Evolutionary conservation across 2,888 invertebrate genomes (phyloP).

Genomic region (Tigriopus californicus): DNA sequence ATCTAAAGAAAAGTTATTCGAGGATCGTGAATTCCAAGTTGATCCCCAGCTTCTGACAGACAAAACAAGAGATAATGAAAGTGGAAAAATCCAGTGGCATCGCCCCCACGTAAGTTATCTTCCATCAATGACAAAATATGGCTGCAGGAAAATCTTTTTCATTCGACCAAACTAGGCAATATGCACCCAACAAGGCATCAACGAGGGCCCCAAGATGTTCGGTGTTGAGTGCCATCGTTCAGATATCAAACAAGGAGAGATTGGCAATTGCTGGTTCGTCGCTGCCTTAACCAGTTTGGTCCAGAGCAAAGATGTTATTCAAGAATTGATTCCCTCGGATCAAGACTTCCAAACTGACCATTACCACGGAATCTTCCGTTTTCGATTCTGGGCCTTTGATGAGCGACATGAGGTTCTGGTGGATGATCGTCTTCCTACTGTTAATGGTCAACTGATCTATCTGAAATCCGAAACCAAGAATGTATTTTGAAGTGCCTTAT

Average conservation of each 20-base stretch:
- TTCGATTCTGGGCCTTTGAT: conserved; percentile 8
- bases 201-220: conserved; percentile 3
- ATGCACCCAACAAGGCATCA: neutral
- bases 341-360: neutral
- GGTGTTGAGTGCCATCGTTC: conserved; percentile 1
- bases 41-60: no score
- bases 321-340: neutral
- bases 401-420: conserved; percentile 6
- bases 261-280: conserved; percentile 11
- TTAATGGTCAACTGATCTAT: conserved; percentile 11
- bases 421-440: conserved; percentile 14
- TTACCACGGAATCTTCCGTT: conserved; percentile 9
- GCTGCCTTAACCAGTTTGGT: conserved; percentile 6
- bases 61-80: no score
- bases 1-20: no score
- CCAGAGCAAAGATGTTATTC: neutral
- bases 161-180: no score
- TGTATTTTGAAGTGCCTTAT: conserved; percentile 11
- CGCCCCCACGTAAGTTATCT: no score
- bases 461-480: neutral
- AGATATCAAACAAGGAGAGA: conserved; percentile 10
- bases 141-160: no score
- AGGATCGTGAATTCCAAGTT: no score
- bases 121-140: no score
- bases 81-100: no score